Evolutionary conservation across 2,888 invertebrate species (phyloP).

Genomic region (Sepiola atlantica): DNA sequence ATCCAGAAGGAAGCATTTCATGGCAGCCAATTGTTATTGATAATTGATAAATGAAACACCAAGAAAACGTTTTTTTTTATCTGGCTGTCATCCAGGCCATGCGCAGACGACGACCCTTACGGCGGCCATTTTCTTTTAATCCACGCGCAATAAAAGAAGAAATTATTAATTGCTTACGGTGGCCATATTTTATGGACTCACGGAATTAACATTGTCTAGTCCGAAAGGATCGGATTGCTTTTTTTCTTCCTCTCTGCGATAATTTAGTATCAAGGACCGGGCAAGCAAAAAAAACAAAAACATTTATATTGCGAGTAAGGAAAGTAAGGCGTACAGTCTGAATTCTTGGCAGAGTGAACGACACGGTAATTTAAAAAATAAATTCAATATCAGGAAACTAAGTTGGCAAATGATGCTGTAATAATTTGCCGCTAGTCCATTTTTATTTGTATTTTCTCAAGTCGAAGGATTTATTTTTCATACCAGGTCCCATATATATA

Average conservation of each 20-base stretch:
- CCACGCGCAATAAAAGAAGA: neutral
- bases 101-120: neutral
- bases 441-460: neutral
- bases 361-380: no score
- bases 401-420: neutral
- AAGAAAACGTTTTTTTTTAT: neutral
- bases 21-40: constrained; percentile 11
- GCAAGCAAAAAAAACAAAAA: neutral
- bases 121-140: neutral
- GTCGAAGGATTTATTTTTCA: neutral
- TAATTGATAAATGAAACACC: constrained; percentile 32
- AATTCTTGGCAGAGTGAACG: neutral
- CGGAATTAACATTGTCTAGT: neutral
- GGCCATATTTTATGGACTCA: neutral
- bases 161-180: neutral
- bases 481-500: no score
- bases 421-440: neutral
- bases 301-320: neutral
- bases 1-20: neutral
- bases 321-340: neutral
- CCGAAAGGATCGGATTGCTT: neutral
- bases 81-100: neutral
- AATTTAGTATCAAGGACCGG: neutral
- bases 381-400: neutral
- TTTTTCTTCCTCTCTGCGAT: neutral